Evolutionary conservation across 2,113 vertebrate genomes (phyloP).

Genomic region (Cranoglanis bouderius): DNA sequence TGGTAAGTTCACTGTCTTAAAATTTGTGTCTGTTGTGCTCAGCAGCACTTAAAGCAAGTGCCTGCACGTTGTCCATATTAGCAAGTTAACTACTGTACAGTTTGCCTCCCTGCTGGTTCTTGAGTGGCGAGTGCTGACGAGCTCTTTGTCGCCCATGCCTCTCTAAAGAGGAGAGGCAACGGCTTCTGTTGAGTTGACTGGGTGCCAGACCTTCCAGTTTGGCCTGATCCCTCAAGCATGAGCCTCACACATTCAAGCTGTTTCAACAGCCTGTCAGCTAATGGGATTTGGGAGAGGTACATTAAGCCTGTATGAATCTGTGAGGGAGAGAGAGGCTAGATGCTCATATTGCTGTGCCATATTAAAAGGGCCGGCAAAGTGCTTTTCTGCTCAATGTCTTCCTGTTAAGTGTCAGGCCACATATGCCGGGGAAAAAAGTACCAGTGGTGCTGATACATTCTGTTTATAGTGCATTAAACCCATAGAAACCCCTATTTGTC

Average conservation of each 20-base stretch:
- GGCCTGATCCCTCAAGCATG: constrained; percentile 61
- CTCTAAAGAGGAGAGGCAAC: constrained; percentile 56
- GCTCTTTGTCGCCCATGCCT: constrained; percentile 57
- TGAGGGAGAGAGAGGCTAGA: constrained; percentile 58
- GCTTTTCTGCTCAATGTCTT: constrained; percentile 57
- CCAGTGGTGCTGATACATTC: constrained; percentile 51
- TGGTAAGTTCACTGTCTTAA: constrained; percentile 10
- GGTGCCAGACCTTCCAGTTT: constrained; percentile 60
- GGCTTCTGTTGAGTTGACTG: constrained; percentile 58
- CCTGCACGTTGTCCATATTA: constrained; percentile 50
- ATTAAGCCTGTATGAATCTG: constrained; percentile 62
- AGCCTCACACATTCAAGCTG: constrained; percentile 64
- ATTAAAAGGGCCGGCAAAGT: constrained; percentile 60
- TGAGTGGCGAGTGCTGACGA: constrained; percentile 60
- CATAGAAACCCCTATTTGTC: constrained; percentile 52
- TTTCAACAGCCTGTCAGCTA: constrained; percentile 64
- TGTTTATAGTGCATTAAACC: constrained; percentile 55
- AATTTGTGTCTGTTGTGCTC: constrained; percentile 20
- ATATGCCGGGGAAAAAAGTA: constrained; percentile 52
- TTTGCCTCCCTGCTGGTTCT: constrained; percentile 59
- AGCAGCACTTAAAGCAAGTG: constrained; percentile 40
- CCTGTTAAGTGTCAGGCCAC: constrained; percentile 60
- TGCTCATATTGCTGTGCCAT: constrained; percentile 61
- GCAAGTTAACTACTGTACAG: constrained; percentile 61
- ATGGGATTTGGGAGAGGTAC: constrained; percentile 65